Evolutionary conservation across 92 coral and sea anemone species (phyloP), one percentile per base, ranked within the genome.

Genomic region (Phenganax marumi): DNA sequence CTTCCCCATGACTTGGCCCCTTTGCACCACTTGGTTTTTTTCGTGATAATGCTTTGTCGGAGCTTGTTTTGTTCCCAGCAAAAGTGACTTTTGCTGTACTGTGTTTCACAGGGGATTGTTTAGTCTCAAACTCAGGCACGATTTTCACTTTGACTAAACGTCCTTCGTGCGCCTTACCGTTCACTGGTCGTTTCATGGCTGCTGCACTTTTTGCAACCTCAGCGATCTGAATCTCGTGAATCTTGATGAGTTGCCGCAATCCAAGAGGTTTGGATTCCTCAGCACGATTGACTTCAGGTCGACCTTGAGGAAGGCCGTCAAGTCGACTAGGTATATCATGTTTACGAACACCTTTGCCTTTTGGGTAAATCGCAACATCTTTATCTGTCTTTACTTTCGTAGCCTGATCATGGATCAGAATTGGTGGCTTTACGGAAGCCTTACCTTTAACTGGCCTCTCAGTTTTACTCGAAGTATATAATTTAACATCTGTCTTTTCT

Each of bases 201-300:
- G 83, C 85, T 1, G 98, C 98, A 75, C 98, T 91, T 64, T 85
- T 90, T 7, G 98, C 89, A n/a, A 92, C 97, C 21, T 81, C 87
- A 8, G 98, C 98, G 17, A 95, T 95, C 77, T 87, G 89, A 49
- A 92, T 90, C 77, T 95, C 98, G 71, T 95, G 98, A 24, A 95
- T 80, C 66, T 89, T 87, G 18, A 95, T 95, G 49, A 95, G 91
- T 81, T 95, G 95, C 53, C 92, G 98, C 57, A 94, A 87, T 64
- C 97, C 91, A 70, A 94, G 76, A 50, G 94, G 86, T 83, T 91
- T 91, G 17, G 95, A 84, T 2, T 88, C 93, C 14, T 88, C 86
- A 33, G 76, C 85, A 47, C 83, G 83, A 61, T 47, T 63, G 33
- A 61, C 17, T 49, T 78, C 83, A 2, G 73, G 39, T 13, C 49